These are phyloP conservation scores for Lepidurus couesii DNA, from an alignment of 1,140 invertebrate species.

Conservation along the genomic window DNA sequence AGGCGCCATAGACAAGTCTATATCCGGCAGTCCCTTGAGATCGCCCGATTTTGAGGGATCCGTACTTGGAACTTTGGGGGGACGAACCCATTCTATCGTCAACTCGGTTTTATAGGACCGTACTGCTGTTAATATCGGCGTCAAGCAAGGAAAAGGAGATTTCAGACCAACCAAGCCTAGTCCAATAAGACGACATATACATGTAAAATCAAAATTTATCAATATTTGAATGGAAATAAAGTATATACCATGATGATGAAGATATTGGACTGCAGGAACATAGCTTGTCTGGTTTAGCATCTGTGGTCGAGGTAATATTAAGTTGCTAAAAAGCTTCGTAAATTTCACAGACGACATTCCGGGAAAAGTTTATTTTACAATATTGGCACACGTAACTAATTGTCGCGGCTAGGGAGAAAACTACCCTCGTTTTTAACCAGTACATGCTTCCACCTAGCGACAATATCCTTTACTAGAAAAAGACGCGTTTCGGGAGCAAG, in stretches of 20 bases:
- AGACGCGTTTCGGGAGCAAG: too few relatives aligned
- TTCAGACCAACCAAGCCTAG: not conserved
- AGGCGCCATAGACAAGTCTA: slow-evolving; percentile 44
- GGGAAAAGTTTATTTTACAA: not conserved
- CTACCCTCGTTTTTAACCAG: too few relatives aligned
- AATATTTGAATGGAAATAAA: not conserved
- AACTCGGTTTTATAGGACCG: slow-evolving; percentile 50
- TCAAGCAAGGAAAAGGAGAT: not conserved
- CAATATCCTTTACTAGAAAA: too few relatives aligned
- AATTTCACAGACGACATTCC: not conserved
- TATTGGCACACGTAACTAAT: too few relatives aligned
- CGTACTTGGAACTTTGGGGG: slow-evolving; percentile 51
- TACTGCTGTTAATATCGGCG: not conserved
- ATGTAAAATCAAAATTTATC: not conserved
- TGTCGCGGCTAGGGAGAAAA: too few relatives aligned
- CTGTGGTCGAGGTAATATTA: not conserved
- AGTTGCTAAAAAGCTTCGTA: not conserved
- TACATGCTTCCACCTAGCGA: too few relatives aligned
- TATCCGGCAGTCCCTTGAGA: slow-evolving; percentile 44
- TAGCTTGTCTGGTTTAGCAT: not conserved
- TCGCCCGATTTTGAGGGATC: slow-evolving; percentile 56
- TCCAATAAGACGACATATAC: not conserved
- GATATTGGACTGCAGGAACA: not conserved
- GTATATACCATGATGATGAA: not conserved
- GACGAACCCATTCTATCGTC: slow-evolving; percentile 59